phyloP scores from a whole-genome alignment of 2,888 invertebrate genomes.

The Zygothrica quintamaculata region DNA sequence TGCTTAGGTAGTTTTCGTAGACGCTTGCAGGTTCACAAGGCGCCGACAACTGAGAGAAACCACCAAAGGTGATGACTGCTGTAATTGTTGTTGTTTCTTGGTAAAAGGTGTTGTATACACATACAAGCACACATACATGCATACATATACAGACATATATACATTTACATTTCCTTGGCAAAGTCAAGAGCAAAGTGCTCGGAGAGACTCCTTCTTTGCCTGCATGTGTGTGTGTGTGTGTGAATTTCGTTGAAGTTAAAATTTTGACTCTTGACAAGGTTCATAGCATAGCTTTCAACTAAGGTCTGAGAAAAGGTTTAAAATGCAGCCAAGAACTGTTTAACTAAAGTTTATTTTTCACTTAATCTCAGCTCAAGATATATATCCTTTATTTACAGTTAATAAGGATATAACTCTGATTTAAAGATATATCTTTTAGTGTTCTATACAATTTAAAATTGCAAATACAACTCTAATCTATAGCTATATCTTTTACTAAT shows the following conservation, averaged over 20 bases:
- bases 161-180: conserved; percentile 61
- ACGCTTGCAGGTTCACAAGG: conserved; percentile 75
- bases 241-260: conserved; percentile 58
- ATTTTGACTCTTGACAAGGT: conserved; percentile 39
- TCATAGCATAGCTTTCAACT: conserved; percentile 15
- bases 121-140: conserved; percentile 32
- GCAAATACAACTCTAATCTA: conserved; percentile 2
- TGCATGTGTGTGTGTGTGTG: conserved; percentile 45
- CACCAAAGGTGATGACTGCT: conserved; percentile 80
- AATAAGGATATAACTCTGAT: too few species aligned
- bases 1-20: conserved; percentile 72
- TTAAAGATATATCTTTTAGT: conserved; percentile 4
- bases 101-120: conserved; percentile 77
- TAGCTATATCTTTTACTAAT: too few species aligned
- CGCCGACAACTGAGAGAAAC: conserved; percentile 70
- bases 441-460: too few species aligned
- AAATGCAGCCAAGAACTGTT: too few species aligned
- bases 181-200: conserved; percentile 55
- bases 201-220: conserved; percentile 27
- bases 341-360: too few species aligned
- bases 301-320: conserved; percentile 13
- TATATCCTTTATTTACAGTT: too few species aligned
- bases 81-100: conserved; percentile 78
- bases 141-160: conserved; percentile 17
- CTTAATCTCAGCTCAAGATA: too few species aligned